Percentiles rank a stretch among this genome's conserved stretches.
Evolutionary conservation across 2,888 invertebrate species (phyloP).

Genomic region (Rutpela maculata): DNA sequence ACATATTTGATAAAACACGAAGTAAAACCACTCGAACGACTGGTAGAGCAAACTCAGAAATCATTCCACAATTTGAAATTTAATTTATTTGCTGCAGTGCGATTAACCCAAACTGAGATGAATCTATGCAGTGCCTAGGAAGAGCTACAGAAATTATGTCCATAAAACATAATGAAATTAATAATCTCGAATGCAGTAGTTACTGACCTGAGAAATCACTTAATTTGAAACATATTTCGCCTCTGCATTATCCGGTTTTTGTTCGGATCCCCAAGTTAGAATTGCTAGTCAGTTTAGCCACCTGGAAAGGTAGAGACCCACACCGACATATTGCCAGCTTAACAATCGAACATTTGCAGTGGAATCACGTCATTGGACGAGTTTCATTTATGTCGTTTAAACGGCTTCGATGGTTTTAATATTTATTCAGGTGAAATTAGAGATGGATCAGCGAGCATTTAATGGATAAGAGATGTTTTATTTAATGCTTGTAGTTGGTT

Average conservation of each 20-base stretch:
- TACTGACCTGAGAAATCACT: slow-evolving; percentile 65
- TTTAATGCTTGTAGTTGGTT: neutral
- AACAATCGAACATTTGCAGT: slow-evolving; percentile 26
- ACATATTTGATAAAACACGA: neutral
- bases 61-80: slow-evolving; percentile 59
- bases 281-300: slow-evolving; percentile 21
- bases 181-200: slow-evolving; percentile 64
- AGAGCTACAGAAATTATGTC: slow-evolving; percentile 58
- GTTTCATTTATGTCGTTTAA: slow-evolving; percentile 26
- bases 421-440: slow-evolving; percentile 27
- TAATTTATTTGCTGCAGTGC: slow-evolving; percentile 61
- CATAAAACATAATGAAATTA: slow-evolving; percentile 65
- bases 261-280: slow-evolving; percentile 7
- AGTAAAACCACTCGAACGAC: neutral
- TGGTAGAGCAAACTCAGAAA: slow-evolving; percentile 34
- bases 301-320: slow-evolving; percentile 21
- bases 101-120: slow-evolving; percentile 56
- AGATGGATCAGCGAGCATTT: slow-evolving; percentile 7
- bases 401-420: slow-evolving; percentile 20
- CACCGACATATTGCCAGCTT: slow-evolving; percentile 24
- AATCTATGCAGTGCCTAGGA: slow-evolving; percentile 30
- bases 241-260: slow-evolving; percentile 23
- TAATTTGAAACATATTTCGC: slow-evolving; percentile 63
- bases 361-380: slow-evolving; percentile 14
- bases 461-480: slow-evolving; percentile 13